Evolutionary conservation across 30 jellyfish, hydroid and myxozoan genomes (phyloP).

Genomic region (Hydractinia echinata): DNA sequence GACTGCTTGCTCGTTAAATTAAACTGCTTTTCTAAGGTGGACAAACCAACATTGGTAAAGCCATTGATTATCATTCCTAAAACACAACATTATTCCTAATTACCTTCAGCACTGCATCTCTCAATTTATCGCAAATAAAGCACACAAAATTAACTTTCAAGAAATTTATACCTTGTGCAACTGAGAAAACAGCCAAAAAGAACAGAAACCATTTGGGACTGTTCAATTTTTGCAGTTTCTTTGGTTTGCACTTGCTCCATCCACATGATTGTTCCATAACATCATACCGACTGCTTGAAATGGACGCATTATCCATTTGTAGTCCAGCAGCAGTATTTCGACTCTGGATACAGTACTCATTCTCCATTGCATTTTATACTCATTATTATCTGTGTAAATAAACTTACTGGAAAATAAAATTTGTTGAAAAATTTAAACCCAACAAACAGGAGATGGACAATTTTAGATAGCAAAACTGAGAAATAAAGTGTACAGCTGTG

Average conservation of each 20-base stretch:
- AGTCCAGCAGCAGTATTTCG: conserved; percentile 9
- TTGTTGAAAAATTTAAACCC: neutral
- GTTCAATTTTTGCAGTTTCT: conserved; percentile 70
- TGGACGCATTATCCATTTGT: neutral
- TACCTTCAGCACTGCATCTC: neutral
- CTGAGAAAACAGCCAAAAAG: conserved; percentile 84
- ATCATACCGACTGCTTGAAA: conserved; percentile 20
- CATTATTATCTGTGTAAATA: neutral
- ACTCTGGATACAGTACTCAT: neutral
- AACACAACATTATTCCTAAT: neutral
- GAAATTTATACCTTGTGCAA: conserved; percentile 75
- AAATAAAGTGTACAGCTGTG: neutral
- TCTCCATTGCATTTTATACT: neutral
- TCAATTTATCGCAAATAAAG: neutral
- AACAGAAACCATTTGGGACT: conserved; percentile 96
- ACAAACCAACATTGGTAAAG: conserved; percentile 92
- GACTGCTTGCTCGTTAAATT: conserved; percentile 89
- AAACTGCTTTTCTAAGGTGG: conserved; percentile 93
- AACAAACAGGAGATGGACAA: neutral
- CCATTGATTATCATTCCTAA: conserved; percentile 96
- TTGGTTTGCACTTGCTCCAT: conserved; percentile 89
- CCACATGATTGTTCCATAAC: conserved; percentile 59
- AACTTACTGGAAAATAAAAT: neutral
- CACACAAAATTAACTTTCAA: neutral
- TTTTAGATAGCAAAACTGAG: neutral